phyloP scores from a whole-genome alignment of 2,113 vertebrate genomes.

The Lophochroa leadbeateri region DNA sequence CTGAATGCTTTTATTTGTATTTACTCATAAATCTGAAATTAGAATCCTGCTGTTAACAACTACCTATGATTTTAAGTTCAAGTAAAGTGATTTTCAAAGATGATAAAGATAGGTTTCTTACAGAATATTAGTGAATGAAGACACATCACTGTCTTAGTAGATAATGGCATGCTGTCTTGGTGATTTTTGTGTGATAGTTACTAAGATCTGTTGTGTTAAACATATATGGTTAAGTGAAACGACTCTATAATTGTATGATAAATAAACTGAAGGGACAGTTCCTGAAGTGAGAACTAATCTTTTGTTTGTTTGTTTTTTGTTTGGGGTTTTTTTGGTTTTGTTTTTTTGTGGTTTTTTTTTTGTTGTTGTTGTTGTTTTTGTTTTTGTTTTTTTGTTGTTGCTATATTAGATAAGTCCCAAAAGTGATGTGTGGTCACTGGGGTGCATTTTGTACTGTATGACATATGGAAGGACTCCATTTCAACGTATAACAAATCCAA shows the following conservation, averaged over 20 bases:
- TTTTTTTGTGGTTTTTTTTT: neutral
- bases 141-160: neutral
- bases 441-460: constrained; percentile 97
- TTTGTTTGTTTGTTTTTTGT: neutral
- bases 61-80: neutral
- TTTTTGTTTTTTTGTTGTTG: neutral
- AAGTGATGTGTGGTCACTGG: constrained; percentile 96
- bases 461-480: constrained; percentile 96
- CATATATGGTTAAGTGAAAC: neutral
- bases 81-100: neutral
- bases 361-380: neutral
- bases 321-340: too few species aligned
- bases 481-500: constrained; percentile 93
- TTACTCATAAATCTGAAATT: neutral
- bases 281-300: neutral
- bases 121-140: neutral
- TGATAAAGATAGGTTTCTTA: neutral
- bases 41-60: neutral
- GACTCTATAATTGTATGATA: neutral
- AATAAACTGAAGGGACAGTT: neutral
- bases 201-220: neutral
- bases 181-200: neutral
- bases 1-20: neutral
- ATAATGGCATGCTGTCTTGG: neutral
- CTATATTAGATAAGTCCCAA: constrained; percentile 89